Conservation (phyloP, 2,797 vertebrate genomes). For the Sebastes glaucus region DNA sequence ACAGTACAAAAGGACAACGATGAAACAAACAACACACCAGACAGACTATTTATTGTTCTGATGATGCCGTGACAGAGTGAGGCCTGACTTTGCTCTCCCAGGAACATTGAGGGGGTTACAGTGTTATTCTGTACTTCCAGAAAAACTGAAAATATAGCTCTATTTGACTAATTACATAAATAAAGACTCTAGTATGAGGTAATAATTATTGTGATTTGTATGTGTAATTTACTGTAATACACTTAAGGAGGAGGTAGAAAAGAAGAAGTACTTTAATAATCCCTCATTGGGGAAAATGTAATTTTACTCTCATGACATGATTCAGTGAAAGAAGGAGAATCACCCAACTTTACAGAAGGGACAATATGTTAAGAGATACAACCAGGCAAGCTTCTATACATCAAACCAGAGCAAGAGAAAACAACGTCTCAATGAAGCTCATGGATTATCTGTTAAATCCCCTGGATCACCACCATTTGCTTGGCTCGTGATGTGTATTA, state of each 20-base stretch:
- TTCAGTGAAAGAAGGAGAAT: background rate
- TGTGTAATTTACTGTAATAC: background rate
- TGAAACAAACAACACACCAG: background rate
- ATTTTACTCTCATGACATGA: background rate
- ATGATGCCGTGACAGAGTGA: too few species aligned
- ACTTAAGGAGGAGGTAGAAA: background rate
- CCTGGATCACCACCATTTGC: constrained; percentile 3
- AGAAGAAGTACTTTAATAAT: background rate
- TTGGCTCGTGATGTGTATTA: constrained; percentile 18
- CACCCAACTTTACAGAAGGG: background rate
- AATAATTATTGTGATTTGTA: background rate
- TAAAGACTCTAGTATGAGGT: background rate
- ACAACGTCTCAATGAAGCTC: background rate
- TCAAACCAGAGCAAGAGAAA: background rate
- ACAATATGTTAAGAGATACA: background rate
- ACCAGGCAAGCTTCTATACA: background rate
- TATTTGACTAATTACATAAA: background rate
- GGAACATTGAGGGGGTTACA: too few species aligned
- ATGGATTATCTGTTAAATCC: constrained; percentile 49
- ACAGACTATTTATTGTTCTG: too few species aligned
- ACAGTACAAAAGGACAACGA: background rate
- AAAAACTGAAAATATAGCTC: too few species aligned
- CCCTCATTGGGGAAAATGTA: background rate
- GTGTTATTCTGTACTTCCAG: too few species aligned
- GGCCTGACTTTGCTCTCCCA: too few species aligned